Conservation (phyloP, 1,140 invertebrate genomes). For the Diuraphis noxia region DNA sequence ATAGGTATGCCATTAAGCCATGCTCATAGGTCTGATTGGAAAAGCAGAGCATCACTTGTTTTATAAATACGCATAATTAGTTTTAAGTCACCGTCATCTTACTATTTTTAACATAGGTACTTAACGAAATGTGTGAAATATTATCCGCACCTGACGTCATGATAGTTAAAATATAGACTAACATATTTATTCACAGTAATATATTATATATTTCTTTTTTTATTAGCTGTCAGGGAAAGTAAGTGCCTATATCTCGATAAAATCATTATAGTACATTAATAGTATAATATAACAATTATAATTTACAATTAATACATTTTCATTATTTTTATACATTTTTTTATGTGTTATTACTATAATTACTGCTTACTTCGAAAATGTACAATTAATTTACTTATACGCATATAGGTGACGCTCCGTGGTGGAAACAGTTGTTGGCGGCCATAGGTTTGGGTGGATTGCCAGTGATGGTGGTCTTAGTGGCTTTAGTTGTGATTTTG, state of each 20-base stretch:
- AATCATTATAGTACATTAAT: background rate
- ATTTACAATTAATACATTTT: background rate
- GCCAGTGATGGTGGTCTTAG: slow-evolving; percentile 5
- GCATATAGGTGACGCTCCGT: slow-evolving; percentile 19
- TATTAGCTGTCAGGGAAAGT: slow-evolving; percentile 47
- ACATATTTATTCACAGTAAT: background rate
- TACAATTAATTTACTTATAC: background rate
- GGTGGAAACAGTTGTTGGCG: slow-evolving; percentile 44
- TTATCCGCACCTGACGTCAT: background rate
- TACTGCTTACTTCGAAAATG: background rate
- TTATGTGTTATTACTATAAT: background rate
- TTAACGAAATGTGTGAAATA: background rate
- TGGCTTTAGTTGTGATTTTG: background rate
- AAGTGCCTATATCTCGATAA: background rate
- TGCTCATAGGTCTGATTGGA: too few species aligned
- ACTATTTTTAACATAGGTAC: background rate
- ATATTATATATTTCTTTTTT: background rate
- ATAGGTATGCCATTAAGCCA: too few species aligned
- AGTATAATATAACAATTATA: background rate
- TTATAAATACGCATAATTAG: background rate
- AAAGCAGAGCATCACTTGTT: background rate
- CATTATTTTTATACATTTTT: background rate
- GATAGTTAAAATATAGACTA: background rate
- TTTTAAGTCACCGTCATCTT: background rate
- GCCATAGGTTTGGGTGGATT: slow-evolving; percentile 33